A percentile compares a stretch with the other conserved stretches of the same genome.
Evolutionary conservation across 2,797 vertebrate species (phyloP).

Genomic region (Mormyrus proboscirostris): DNA sequence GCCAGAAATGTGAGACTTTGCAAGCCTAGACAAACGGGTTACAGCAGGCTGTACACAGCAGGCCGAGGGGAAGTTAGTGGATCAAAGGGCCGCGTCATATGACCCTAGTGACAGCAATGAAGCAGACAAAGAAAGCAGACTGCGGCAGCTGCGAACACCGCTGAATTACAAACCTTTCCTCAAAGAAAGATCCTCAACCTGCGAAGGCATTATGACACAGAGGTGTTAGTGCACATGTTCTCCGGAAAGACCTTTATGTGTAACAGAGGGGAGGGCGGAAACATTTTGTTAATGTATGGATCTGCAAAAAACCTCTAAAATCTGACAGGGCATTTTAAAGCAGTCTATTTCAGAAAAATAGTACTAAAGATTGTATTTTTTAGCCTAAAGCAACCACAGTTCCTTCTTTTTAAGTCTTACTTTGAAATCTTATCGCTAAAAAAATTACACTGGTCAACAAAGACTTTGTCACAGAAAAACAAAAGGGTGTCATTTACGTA

Average conservation of each 20-base stretch:
- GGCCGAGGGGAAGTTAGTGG: slow-evolving; percentile 24
- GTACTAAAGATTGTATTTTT: background rate
- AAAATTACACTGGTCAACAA: background rate
- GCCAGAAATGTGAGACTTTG: background rate
- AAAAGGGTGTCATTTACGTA: background rate
- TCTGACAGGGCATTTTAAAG: background rate
- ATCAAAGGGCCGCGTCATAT: background rate
- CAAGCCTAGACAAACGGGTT: slow-evolving; percentile 23
- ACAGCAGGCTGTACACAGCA: background rate
- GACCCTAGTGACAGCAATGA: background rate
- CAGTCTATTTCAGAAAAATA: background rate
- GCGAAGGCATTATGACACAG: slow-evolving; percentile 65
- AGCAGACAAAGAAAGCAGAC: background rate
- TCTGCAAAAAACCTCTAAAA: background rate
- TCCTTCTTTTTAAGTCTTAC: background rate
- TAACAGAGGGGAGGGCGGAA: background rate
- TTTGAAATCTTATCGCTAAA: background rate
- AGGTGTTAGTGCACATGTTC: slow-evolving; percentile 58
- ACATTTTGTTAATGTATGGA: background rate
- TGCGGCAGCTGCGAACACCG: slow-evolving; percentile 43
- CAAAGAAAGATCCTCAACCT: slow-evolving; percentile 74
- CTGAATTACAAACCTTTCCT: slow-evolving; percentile 74
- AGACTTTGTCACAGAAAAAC: background rate
- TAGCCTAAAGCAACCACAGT: background rate
- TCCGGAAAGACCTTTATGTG: slow-evolving; percentile 35